Percentiles rank a stretch among this genome's conserved stretches.
Conservation (phyloP, 2,797 vertebrate genomes). For the Rhincodon typus region DNA sequence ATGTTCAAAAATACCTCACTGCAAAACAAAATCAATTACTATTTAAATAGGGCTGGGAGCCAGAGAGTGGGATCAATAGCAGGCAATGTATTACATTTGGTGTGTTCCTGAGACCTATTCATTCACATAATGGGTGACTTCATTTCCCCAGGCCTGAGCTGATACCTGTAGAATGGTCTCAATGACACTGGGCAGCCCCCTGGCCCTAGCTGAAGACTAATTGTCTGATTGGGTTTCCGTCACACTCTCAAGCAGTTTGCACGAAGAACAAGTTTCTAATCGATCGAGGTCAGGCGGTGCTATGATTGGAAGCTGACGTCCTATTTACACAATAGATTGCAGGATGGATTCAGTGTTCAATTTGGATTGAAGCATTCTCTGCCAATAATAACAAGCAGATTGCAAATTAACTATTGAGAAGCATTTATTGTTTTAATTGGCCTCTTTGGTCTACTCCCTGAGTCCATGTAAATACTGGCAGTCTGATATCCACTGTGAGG, state of each 20-base stretch:
- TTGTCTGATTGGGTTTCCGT: background rate
- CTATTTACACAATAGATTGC: background rate
- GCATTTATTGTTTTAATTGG: conserved; percentile 14
- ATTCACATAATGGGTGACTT: background rate
- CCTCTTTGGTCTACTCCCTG: background rate
- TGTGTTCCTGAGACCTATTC: background rate
- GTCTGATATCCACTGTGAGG: background rate
- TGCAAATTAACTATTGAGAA: conserved; percentile 32
- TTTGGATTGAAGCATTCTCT: background rate
- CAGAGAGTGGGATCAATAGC: background rate
- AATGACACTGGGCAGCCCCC: background rate
- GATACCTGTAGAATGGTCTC: background rate
- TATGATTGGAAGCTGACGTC: background rate
- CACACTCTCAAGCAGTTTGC: background rate
- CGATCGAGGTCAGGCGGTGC: background rate
- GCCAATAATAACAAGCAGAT: conserved; percentile 32
- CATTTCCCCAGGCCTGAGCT: background rate
- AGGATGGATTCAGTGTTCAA: background rate
- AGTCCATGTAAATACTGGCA: background rate
- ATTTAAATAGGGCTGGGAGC: background rate
- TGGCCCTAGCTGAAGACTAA: background rate
- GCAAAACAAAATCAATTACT: background rate
- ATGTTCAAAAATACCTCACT: background rate
- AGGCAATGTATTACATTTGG: background rate
- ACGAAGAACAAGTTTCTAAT: background rate